phyloP scores from a whole-genome alignment of 2,888 invertebrate genomes.

The Limnephilus rhombicus region DNA sequence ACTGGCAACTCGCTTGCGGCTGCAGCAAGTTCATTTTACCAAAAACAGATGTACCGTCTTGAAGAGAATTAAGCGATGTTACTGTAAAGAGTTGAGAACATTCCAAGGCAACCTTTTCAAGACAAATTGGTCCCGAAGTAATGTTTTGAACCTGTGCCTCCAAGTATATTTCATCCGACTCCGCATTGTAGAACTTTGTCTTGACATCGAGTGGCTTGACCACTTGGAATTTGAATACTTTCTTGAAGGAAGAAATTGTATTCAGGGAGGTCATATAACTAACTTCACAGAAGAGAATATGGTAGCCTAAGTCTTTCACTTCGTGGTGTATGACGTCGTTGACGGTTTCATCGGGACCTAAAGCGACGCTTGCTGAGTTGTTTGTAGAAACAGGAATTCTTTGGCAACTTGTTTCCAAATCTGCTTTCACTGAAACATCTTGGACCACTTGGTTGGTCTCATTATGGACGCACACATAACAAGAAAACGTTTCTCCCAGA shows the following conservation, averaged over 20 bases:
- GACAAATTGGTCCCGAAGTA: conserved; percentile 93
- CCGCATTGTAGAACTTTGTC: conserved; percentile 98
- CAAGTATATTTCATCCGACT: conserved; percentile 85
- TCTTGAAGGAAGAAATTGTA: conserved; percentile 91
- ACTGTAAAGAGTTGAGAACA: conserved; percentile 94
- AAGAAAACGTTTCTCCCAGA: conserved; percentile 98
- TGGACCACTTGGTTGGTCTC: conserved; percentile 91
- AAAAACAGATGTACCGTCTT: conserved; percentile 85
- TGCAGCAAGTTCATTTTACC: conserved; percentile 89
- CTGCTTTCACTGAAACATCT: conserved; percentile 93
- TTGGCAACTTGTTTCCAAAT: conserved; percentile 95
- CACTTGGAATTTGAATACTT: conserved; percentile 99
- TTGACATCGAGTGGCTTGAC: conserved; percentile 98
- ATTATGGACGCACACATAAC: conserved; percentile 98
- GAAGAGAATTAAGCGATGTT: conserved; percentile 83
- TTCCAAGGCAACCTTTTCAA: conserved; percentile 96
- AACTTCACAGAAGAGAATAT: conserved; percentile 98
- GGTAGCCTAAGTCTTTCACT: conserved; percentile 99
- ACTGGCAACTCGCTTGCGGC: conserved; percentile 94
- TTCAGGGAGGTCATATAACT: conserved; percentile 89
- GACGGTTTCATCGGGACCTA: conserved; percentile 89
- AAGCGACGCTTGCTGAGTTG: conserved; percentile 78
- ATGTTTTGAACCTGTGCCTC: conserved; percentile 93
- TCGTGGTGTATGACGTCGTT: conserved; percentile 98
- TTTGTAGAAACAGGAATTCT: conserved; percentile 88